These are phyloP conservation scores for Pterocles burchelli DNA, from an alignment of 2,113 vertebrate genomes.

Conservation along the genomic window DNA sequence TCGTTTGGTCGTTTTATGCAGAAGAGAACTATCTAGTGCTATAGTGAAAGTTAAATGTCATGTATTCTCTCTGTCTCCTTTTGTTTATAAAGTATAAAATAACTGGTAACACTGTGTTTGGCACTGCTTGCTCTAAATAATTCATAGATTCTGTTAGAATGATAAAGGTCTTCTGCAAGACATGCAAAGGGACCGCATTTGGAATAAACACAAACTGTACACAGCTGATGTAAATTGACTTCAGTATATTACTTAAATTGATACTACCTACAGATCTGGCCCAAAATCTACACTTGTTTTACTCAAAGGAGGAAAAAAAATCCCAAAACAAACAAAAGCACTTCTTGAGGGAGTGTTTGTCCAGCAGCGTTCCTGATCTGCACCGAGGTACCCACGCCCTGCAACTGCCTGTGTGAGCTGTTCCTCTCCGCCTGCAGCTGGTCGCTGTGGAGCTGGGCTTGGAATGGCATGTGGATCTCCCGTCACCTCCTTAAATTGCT, in stretches of 20 bases:
- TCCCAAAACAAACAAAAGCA: not conserved
- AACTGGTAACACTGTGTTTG: not conserved
- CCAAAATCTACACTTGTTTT: not conserved
- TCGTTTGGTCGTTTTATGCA: not conserved
- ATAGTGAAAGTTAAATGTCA: not conserved
- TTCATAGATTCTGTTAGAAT: not conserved
- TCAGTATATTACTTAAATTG: not conserved
- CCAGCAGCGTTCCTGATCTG: slow-evolving; percentile 68
- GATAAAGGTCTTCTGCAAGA: not conserved
- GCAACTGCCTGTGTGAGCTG: not conserved
- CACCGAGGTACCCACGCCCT: slow-evolving; percentile 27
- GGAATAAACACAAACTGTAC: not conserved
- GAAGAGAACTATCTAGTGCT: not conserved
- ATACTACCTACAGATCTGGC: not conserved
- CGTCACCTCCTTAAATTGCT: slow-evolving; percentile 38
- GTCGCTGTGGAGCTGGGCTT: accelerated
- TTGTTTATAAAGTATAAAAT: not conserved
- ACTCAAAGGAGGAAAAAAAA: not conserved
- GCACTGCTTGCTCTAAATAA: not conserved
- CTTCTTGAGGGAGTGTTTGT: slow-evolving; percentile 68
- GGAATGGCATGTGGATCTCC: not conserved
- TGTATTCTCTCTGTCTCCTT: not conserved
- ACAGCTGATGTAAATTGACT: not conserved
- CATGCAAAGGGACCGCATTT: not conserved
- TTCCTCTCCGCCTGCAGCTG: not conserved